Conservation (phyloP, 2,888 invertebrate species). For the Archaeoteleia sp. region DNA sequence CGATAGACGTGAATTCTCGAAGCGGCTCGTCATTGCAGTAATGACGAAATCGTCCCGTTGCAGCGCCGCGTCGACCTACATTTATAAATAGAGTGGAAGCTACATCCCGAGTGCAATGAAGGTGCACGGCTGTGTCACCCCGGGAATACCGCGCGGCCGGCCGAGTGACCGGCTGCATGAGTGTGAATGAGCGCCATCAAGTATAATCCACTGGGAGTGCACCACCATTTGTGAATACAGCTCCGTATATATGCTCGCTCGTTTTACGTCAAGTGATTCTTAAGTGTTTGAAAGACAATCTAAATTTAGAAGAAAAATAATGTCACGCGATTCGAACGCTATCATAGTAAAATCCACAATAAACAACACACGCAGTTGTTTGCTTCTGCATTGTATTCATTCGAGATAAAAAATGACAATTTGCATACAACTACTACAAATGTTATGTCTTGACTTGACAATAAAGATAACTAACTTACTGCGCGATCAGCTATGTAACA, state of each 20-base stretch:
- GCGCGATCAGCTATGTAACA: too few species aligned
- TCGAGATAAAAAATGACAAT: too few species aligned
- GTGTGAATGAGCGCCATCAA: slow-evolving; percentile 44
- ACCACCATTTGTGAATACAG: slow-evolving; percentile 31
- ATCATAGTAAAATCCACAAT: too few species aligned
- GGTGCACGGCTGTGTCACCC: slow-evolving; percentile 49
- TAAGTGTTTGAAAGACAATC: slow-evolving; percentile 27
- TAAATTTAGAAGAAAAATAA: slow-evolving; percentile 37
- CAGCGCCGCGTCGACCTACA: slow-evolving; percentile 50
- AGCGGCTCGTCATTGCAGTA: slow-evolving; percentile 47
- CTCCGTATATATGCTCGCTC: slow-evolving; percentile 16
- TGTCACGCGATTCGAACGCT: neutral
- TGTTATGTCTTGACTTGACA: too few species aligned
- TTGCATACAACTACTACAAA: too few species aligned
- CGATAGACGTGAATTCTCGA: slow-evolving; percentile 43
- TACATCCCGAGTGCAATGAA: slow-evolving; percentile 49
- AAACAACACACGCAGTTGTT: too few species aligned
- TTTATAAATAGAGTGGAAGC: slow-evolving; percentile 52
- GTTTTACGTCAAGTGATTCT: slow-evolving; percentile 26
- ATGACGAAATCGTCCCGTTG: slow-evolving; percentile 51
- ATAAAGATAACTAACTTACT: too few species aligned
- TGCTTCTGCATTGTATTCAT: too few species aligned
- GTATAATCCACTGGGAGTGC: slow-evolving; percentile 32
- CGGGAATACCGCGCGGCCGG: slow-evolving; percentile 43
- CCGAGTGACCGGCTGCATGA: slow-evolving; percentile 17